Evolutionary conservation across 2,113 vertebrate species (phyloP).

Genomic region (Oreamnos americanus): DNA sequence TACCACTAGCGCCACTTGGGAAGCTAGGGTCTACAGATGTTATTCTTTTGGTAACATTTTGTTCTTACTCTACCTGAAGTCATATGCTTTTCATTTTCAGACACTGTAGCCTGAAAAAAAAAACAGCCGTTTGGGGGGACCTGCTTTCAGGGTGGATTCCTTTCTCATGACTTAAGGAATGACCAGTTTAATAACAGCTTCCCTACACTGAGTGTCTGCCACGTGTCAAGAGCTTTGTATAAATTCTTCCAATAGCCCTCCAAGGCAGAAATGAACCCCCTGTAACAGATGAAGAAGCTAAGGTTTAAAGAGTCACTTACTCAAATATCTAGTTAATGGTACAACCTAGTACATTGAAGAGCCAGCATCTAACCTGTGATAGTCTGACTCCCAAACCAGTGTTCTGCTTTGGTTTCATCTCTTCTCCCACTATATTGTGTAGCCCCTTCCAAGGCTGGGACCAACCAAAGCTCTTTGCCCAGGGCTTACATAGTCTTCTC

Average conservation of each 20-base stretch:
- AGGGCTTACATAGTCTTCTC: background rate
- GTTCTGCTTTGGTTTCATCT: background rate
- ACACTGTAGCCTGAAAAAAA: background rate
- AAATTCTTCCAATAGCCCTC: background rate
- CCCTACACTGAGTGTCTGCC: background rate
- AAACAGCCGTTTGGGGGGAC: background rate
- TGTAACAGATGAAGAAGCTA: background rate
- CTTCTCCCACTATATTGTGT: background rate
- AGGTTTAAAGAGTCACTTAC: background rate
- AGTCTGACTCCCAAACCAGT: background rate
- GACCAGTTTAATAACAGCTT: background rate
- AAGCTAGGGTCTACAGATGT: background rate
- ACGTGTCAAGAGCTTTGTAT: background rate
- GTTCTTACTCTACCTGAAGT: background rate
- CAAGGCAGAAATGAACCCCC: background rate
- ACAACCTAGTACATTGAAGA: background rate
- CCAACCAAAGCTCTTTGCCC: background rate
- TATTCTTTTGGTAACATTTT: background rate
- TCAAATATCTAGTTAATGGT: background rate
- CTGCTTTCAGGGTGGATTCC: background rate
- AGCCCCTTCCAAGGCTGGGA: background rate
- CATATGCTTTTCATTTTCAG: background rate
- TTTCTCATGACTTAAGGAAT: background rate
- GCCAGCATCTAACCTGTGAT: background rate
- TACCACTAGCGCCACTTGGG: background rate